Conservation (phyloP, 2,888 invertebrate species). For the Athalia circularis region DNA sequence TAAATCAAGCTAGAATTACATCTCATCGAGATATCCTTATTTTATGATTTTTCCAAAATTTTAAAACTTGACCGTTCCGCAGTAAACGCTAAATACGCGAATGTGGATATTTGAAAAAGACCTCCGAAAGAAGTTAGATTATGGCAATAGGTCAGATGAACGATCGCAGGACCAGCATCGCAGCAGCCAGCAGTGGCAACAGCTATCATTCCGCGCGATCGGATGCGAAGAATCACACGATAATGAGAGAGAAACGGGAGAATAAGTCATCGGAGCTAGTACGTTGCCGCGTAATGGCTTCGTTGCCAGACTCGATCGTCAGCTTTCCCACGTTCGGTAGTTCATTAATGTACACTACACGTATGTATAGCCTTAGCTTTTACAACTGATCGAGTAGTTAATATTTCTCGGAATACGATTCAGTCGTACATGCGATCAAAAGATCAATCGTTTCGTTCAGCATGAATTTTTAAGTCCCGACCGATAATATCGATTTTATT, state of each 20-base stretch:
- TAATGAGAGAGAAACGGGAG: slow-evolving; percentile 61
- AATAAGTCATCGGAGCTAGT: slow-evolving; percentile 7
- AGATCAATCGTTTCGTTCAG: too few relatives aligned
- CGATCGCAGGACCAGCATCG: slow-evolving; percentile 50
- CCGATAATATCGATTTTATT: too few relatives aligned
- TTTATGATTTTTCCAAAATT: too few relatives aligned
- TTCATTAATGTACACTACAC: neutral
- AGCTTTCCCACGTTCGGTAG: slow-evolving; percentile 30
- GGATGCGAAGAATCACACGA: slow-evolving; percentile 70
- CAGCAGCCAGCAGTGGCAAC: too few relatives aligned
- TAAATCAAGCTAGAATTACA: too few relatives aligned
- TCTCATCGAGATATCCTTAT: too few relatives aligned
- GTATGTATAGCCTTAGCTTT: neutral
- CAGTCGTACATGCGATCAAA: too few relatives aligned
- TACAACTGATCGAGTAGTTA: neutral
- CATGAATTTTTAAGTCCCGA: too few relatives aligned
- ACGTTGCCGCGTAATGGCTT: neutral
- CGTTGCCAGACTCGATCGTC: neutral
- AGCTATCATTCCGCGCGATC: slow-evolving; percentile 71
- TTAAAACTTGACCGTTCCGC: too few relatives aligned
- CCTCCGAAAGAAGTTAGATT: too few relatives aligned
- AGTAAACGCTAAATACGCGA: slow-evolving; percentile 45
- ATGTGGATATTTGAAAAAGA: slow-evolving; percentile 51
- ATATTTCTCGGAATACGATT: too few relatives aligned
- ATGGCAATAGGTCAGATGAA: neutral